phyloP scores from a whole-genome alignment of 2,888 invertebrate species.

The Calameuta pallipes region DNA sequence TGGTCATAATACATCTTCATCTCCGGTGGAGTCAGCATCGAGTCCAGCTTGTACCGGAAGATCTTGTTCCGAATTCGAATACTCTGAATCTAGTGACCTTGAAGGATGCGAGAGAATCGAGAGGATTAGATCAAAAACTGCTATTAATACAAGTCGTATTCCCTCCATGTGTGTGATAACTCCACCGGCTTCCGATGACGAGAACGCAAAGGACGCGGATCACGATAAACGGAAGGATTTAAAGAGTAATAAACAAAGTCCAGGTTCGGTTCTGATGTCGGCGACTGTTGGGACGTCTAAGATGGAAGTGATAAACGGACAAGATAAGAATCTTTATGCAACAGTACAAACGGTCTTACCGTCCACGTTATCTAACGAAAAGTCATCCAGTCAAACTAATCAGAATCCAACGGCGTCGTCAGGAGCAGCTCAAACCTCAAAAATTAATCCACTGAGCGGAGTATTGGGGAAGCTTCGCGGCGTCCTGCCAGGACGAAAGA shows the following conservation, averaged over 20 bases:
- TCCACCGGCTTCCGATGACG: conserved; percentile 88
- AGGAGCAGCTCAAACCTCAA: conserved; percentile 22
- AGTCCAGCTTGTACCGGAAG: conserved; percentile 77
- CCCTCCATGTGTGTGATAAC: conserved; percentile 94
- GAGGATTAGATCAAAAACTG: conserved; percentile 86
- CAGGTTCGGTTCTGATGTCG: conserved; percentile 58
- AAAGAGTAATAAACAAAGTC: conserved; percentile 32
- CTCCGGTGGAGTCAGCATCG: conserved; percentile 80
- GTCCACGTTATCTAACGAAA: conserved; percentile 11
- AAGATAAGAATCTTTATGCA: conserved; percentile 62
- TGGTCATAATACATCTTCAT: conserved; percentile 84
- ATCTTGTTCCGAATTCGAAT: conserved; percentile 82
- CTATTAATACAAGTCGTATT: conserved; percentile 87
- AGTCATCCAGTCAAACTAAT: not conserved
- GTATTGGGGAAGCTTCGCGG: conserved; percentile 77
- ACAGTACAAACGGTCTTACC: conserved; percentile 57
- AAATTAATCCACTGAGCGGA: conserved; percentile 73
- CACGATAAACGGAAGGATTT: conserved; percentile 45
- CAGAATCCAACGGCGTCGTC: not conserved
- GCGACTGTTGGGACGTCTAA: conserved; percentile 62
- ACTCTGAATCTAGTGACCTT: conserved; percentile 87
- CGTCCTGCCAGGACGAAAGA: conserved; percentile 58
- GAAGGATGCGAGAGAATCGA: conserved; percentile 91
- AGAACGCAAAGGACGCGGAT: conserved; percentile 70
- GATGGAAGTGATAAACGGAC: conserved; percentile 62